These are phyloP conservation scores for Erythrocebus patas DNA, from an alignment of 2,113 vertebrate genomes.

Conservation along the genomic window DNA sequence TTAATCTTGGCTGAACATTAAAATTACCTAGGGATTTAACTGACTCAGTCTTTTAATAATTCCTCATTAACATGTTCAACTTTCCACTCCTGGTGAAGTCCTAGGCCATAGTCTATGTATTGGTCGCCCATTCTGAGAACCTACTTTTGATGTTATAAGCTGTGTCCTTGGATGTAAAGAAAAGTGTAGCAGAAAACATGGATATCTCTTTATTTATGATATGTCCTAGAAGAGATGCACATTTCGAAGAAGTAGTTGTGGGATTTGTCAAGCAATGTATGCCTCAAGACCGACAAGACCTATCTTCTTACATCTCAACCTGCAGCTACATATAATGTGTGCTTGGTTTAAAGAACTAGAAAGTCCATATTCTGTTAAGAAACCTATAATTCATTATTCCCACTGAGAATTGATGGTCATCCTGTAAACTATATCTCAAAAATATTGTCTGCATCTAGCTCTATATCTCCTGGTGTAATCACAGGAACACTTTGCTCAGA, in stretches of 20 bases:
- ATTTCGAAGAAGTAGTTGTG: background rate
- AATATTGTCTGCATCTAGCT: background rate
- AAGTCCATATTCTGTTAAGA: background rate
- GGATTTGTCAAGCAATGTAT: background rate
- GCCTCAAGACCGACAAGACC: background rate
- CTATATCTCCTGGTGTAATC: background rate
- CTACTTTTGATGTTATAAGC: background rate
- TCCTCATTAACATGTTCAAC: background rate
- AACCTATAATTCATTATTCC: background rate
- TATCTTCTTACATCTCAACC: background rate
- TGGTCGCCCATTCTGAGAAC: background rate
- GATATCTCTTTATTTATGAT: background rate
- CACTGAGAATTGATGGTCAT: background rate
- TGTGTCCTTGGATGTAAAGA: background rate
- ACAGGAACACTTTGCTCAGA: background rate
- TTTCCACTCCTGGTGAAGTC: background rate
- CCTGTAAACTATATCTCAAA: background rate
- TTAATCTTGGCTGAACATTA: background rate
- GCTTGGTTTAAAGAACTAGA: background rate
- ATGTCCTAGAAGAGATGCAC: background rate
- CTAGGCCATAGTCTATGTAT: background rate
- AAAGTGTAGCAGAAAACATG: background rate
- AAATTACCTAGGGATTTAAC: background rate
- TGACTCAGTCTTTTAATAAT: background rate
- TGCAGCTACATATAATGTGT: background rate